Evolutionary conservation across 2,888 invertebrate genomes (phyloP), one percentile per base, ranked within the genome.

Genomic region (Sympetrum striolatum): DNA sequence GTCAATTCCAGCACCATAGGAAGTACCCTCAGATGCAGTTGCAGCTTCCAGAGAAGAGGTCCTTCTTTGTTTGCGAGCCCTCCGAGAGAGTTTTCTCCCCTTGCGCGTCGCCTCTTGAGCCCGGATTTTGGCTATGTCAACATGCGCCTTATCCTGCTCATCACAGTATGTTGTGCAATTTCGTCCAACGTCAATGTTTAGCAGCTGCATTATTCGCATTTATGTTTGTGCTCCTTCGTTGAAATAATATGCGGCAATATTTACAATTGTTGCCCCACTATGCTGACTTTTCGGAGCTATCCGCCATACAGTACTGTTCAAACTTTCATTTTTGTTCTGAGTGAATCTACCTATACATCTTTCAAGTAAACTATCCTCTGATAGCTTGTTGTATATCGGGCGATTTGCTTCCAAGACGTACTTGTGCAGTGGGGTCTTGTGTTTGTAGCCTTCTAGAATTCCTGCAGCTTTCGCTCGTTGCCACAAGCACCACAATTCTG

Each of bases 321-420:
- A n/a, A n/a, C n/a, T n/a, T n/a, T n/a, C n/a, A n/a, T n/a, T n/a
- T n/a, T n/a, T n/a, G n/a, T n/a, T n/a, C 91, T 92, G 92, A 31
- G 91, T 92, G 90, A 91, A 91, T 35, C 91, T 91, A 90, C 92
- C 92, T 90, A 92, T 91, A 91, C 92, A 93, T 91, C 92, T 64
- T 90, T 92, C 92, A 90, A 93, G 91, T 80, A 93, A 91, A 80
- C 91, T 91, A 64, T 93, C 92, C n/a, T 92, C 92, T 81, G 92
- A 93, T 37, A 93, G 92, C 91, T 93, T 92, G 92, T 92, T 92
- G 91, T 92, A 93, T 90, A 93, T 92, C 10, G 92, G 92, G 39
- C 92, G 91, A 25, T 92, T 92, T 25, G 92, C 92, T 64, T 90
- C 39, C 58, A 80, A 73, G 92, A 92, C 92, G 86, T 92, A 92